Percentiles rank a stretch among this genome's conserved stretches.
Conservation (phyloP, 2,113 vertebrate species). For the Clarias gariepinus region DNA sequence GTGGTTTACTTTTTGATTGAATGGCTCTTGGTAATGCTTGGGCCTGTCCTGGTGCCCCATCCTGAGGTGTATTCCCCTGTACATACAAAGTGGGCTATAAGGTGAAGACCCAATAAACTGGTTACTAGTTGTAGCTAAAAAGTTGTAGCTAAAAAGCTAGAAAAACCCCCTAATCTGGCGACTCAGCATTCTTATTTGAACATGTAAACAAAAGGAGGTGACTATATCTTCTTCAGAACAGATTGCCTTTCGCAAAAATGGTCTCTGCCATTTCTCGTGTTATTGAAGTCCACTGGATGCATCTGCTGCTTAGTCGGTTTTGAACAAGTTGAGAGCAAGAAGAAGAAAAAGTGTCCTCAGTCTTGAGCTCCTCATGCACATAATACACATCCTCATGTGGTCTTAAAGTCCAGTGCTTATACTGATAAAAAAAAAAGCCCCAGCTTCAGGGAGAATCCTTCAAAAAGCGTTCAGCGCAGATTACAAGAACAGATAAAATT, state of each 20-base stretch:
- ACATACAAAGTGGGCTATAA: background rate
- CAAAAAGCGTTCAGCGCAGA: background rate
- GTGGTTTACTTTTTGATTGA: background rate
- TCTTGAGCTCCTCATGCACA: conserved; percentile 32
- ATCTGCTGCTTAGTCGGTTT: conserved; percentile 1
- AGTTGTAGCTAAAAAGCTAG: background rate
- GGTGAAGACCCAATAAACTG: background rate
- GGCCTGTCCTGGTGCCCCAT: background rate
- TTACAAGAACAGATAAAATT: conserved; percentile 22
- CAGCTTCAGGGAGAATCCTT: background rate
- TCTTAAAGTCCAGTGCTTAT: conserved; percentile 55
- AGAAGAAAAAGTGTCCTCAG: conserved; percentile 6
- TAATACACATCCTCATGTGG: conserved; percentile 23
- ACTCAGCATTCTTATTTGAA: conserved; percentile 31
- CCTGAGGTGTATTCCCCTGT: background rate
- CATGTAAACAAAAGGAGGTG: conserved; percentile 61
- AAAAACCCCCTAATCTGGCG: background rate
- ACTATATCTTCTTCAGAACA: conserved; percentile 61
- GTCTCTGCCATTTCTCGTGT: conserved; percentile 50
- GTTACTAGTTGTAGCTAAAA: background rate
- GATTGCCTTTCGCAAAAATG: conserved; percentile 77
- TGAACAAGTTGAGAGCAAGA: background rate
- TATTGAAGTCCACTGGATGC: conserved; percentile 1
- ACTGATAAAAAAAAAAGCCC: conserved; percentile 21
- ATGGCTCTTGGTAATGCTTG: background rate